A percentile compares a stretch with the other conserved stretches of the same genome.
These are phyloP conservation scores for Crocuta crocuta DNA, from an alignment of 2,113 vertebrate genomes.

Conservation along the genomic window DNA sequence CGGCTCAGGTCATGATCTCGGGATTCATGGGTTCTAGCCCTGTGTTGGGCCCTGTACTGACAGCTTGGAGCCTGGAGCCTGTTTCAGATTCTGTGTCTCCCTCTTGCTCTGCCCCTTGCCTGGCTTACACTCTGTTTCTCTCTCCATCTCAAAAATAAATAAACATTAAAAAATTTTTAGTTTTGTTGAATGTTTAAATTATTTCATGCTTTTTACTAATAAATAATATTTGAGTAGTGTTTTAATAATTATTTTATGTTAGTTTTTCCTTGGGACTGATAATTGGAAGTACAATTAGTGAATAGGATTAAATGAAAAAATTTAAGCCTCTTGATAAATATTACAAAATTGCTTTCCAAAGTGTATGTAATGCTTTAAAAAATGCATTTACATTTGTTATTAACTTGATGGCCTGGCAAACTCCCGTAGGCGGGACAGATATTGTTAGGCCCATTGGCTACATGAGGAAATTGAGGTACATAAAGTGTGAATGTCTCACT, in stretches of 20 bases:
- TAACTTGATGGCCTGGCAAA: background rate
- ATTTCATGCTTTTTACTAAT: constrained; percentile 6
- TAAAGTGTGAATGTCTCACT: background rate
- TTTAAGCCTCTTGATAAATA: constrained; percentile 1
- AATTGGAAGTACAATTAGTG: constrained; percentile 1
- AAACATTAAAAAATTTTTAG: background rate
- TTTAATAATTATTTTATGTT: constrained; percentile 11
- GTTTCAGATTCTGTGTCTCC: too few species aligned
- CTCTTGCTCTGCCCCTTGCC: too few species aligned
- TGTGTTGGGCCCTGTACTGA: too few species aligned
- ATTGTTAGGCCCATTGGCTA: background rate
- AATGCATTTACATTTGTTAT: background rate
- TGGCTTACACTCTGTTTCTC: too few species aligned
- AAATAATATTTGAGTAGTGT: constrained; percentile 12
- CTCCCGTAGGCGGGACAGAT: background rate
- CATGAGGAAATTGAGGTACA: background rate
- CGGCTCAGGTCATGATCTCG: too few species aligned
- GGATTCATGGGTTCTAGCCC: too few species aligned
- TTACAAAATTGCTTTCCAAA: background rate
- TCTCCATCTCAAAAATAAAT: too few species aligned
- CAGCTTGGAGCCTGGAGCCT: too few species aligned
- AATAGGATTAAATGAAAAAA: constrained; percentile 31
- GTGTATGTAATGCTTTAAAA: background rate
- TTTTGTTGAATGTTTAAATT: constrained; percentile 30
- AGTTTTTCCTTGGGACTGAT: constrained; percentile 6